phyloP scores from a whole-genome alignment of 1,140 invertebrate species.

The Lucilia cuprina region DNA sequence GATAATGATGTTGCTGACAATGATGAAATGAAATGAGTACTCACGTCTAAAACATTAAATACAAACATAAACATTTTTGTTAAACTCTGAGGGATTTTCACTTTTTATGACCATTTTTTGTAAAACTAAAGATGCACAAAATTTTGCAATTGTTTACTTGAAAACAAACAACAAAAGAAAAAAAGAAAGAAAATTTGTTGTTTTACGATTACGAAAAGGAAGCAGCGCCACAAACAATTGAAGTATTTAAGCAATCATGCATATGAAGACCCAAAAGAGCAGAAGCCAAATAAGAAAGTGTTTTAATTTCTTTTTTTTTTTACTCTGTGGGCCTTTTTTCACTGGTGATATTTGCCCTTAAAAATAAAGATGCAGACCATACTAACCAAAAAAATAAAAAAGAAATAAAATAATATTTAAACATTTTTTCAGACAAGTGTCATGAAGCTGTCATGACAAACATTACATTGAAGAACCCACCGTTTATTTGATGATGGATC shows the following conservation, averaged over 20 bases:
- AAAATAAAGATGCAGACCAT: neutral
- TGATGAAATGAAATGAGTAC: conserved; percentile 8
- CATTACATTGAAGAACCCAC: neutral
- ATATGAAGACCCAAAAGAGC: conserved; percentile 2
- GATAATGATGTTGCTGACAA: neutral
- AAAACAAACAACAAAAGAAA: neutral
- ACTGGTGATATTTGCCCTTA: neutral
- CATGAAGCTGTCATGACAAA: neutral
- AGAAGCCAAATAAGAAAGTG: conserved; percentile 14
- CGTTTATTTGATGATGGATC: conserved; percentile 8
- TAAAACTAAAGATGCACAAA: neutral
- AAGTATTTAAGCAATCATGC: conserved; percentile 11
- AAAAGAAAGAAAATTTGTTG: neutral
- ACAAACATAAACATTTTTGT: conserved; percentile 12
- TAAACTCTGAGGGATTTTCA: neutral
- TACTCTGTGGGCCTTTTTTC: neutral
- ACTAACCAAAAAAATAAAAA: too few relatives aligned
- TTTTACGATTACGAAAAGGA: neutral
- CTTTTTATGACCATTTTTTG: conserved; percentile 3
- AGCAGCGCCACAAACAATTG: neutral
- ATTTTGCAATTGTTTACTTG: conserved; percentile 15
- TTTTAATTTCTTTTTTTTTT: neutral
- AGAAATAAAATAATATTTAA: neutral
- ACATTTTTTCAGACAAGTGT: neutral
- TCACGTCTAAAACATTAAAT: conserved; percentile 10